Evolutionary conservation across 2,888 invertebrate species (phyloP).

Genomic region (Anthophora plumipes): DNA sequence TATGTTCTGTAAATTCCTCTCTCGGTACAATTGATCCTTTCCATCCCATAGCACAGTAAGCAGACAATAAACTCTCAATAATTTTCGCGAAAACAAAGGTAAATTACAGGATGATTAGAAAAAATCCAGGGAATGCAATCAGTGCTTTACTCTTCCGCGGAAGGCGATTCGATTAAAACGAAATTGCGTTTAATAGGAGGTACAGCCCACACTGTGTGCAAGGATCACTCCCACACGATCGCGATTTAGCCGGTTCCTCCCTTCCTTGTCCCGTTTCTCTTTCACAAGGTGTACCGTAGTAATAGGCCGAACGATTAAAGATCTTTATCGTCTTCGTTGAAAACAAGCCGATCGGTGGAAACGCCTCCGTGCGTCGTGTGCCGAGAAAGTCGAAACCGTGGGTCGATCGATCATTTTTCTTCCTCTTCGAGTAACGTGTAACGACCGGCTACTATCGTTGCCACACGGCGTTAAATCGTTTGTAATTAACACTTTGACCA

Average conservation of each 20-base stretch:
- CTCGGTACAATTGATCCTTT: neutral
- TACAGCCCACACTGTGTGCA: slow-evolving; percentile 30
- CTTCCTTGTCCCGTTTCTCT: neutral
- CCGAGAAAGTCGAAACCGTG: slow-evolving; percentile 35
- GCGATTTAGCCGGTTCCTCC: slow-evolving; percentile 11
- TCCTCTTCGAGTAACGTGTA: neutral
- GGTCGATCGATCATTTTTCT: slow-evolving; percentile 30
- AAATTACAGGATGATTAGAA: neutral
- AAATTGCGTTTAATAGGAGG: slow-evolving; percentile 30
- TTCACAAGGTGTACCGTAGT: slow-evolving; percentile 17
- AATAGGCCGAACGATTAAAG: slow-evolving; percentile 31
- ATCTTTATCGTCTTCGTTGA: slow-evolving; percentile 36
- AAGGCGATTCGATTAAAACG: slow-evolving; percentile 33
- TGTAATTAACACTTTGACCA: neutral
- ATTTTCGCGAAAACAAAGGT: neutral
- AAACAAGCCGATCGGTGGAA: slow-evolving; percentile 40
- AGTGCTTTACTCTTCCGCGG: neutral
- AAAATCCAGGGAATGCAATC: neutral
- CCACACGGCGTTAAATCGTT: neutral
- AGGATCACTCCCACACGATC: slow-evolving; percentile 39
- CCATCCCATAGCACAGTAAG: neutral
- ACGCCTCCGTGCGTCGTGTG: slow-evolving; percentile 39
- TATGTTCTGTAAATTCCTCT: neutral
- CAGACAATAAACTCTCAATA: neutral
- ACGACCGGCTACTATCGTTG: neutral